Conservation (phyloP, 2,888 invertebrate genomes). For the Tribolium freemani region DNA sequence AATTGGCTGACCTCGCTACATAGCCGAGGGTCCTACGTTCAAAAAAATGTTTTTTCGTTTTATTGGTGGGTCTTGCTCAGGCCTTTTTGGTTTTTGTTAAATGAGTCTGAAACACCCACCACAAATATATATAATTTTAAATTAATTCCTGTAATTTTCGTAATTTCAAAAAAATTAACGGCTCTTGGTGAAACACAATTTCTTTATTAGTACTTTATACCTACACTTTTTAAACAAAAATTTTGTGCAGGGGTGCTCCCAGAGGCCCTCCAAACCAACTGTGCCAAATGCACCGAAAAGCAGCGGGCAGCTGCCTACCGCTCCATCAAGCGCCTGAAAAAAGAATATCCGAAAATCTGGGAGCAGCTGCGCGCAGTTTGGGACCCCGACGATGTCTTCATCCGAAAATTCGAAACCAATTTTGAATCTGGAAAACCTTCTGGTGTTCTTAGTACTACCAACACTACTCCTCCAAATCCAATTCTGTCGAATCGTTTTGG, state of each 20-base stretch:
- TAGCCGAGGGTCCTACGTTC: too few species aligned
- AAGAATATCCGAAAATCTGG: constrained; percentile 79
- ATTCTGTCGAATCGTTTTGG: constrained; percentile 43
- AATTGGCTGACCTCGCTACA: too few species aligned
- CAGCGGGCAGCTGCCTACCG: constrained; percentile 77
- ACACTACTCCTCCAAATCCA: not conserved
- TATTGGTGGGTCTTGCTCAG: too few species aligned
- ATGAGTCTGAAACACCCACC: too few species aligned
- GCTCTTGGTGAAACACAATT: too few species aligned
- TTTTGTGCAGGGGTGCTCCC: constrained; percentile 76
- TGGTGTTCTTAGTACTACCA: not conserved
- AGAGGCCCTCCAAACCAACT: constrained; percentile 78
- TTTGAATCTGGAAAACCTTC: constrained; percentile 41
- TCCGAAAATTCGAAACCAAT: constrained; percentile 67
- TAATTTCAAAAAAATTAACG: too few species aligned
- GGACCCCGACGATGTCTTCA: constrained; percentile 79
- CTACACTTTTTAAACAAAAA: not conserved
- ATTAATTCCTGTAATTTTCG: too few species aligned
- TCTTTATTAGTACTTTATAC: too few species aligned
- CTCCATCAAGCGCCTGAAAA: constrained; percentile 75
- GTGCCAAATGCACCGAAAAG: constrained; percentile 76
- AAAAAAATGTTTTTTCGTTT: too few species aligned
- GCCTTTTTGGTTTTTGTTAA: too few species aligned
- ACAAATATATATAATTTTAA: too few species aligned
- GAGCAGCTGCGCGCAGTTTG: constrained; percentile 74